Base-by-base conservation (phyloP, 2,888 invertebrate species). In the Gandaritis pyraliata region DNA sequence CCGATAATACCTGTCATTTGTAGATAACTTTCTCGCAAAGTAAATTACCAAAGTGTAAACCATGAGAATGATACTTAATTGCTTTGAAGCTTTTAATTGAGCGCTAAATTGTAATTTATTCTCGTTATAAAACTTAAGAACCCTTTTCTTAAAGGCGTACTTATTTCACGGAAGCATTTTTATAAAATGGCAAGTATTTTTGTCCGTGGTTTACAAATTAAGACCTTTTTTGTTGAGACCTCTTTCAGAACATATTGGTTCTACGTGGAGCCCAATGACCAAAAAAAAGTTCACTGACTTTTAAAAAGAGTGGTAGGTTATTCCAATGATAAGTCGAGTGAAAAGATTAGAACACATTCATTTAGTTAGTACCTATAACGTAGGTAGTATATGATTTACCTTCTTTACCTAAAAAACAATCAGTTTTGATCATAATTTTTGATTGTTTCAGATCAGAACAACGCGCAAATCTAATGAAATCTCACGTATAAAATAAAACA, bases 41-140 rank as follows among this genome's bases (percentile, higher is more conserved):
- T 41, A 16, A 41, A 41, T 16, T 38, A 56, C 3, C n/a, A 48
- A 56, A 33, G 33, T 15, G 16, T 51, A 58, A 52, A 61, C 58
- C 39, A 6, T 57, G 59, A 57, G 67, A 69, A 65, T 70, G 71
- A 68, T 65, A 73, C 70, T 59, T 61, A 59, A n/a, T n/a, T n/a
- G n/a, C n/a, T n/a, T n/a, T n/a, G n/a, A n/a, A 61, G 70, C 60
- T 63, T 67, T 69, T 80, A 74, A 81, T 78, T 80, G 79, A 72
- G 70, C 66, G 64, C 51, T 51, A 65, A 68, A 72, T 72, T 70
- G 5, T 57, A 76, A 77, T 77, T 77, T 72, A 78, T 76, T 72
- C 71, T 63, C 57, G 65, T 63, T 72, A 73, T 76, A 72, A 74
- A 74, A 72, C 68, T 70, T 69, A 61, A 75, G 59, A 48, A 61